Evolutionary conservation across 2,797 vertebrate species (phyloP), one percentile per base, ranked within the genome.

Genomic region (Synanceia verrucosa): DNA sequence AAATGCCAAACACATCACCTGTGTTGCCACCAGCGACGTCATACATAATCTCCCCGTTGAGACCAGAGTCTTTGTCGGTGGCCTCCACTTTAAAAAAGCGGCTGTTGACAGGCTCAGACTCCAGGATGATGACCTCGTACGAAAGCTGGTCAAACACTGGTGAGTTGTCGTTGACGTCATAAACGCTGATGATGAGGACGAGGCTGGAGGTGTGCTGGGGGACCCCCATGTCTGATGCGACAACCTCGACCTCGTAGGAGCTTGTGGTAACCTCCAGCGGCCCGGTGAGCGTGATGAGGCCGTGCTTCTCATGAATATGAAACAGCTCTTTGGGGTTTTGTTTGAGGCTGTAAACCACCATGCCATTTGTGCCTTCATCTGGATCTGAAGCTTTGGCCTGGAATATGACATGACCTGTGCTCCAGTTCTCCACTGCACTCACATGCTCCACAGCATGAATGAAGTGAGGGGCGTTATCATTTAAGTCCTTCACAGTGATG

Each of bases 351-450:
- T 99, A 99, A 65, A 92, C 86, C 59, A 99, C 95, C 90, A 93
- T 18, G 2, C 98, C 97, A 0, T 97, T 99, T 23, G 94, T 90
- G 64, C 96, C 96, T 84, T 99, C 97, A 7, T 99, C 98, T 0
- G 96, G 96, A 88, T 99, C 98, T 7, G 95, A 90, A 5, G 97
- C 97, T 88, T 92, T 96, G 70, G 96, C 97, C 83, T 98, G 97
- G 90, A 97, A 99, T 86, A 99, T 95, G 63, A 94, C 95, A 23
- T 98, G 98, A 31, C 97, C 97, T 0, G 95, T 94, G 87, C 94
- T 95, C 98, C 98, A 99, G 85, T 99, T 99, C 81, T 99, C 98
- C 59, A 99, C 98, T 0, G 96, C 97, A 1, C 97, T 95, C 52
- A 99, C 95, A 16, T 96, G 96, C 91, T 99, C 98, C 34, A 96